A percentile compares a stretch with the other conserved stretches of the same genome.
phyloP scores from a whole-genome alignment of 2,888 invertebrate species.

The Eristalinus sepulchralis region DNA sequence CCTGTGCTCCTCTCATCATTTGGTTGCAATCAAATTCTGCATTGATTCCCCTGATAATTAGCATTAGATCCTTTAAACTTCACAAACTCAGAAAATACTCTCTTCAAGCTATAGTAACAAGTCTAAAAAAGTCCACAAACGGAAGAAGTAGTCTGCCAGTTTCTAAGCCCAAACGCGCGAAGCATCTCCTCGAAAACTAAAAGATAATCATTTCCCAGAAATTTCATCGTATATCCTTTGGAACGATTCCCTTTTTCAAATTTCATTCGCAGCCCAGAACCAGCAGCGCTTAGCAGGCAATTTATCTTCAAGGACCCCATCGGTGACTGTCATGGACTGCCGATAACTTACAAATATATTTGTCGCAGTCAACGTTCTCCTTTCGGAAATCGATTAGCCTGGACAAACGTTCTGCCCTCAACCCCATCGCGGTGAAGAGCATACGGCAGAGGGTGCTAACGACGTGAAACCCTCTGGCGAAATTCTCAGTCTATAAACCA shows the following conservation, averaged over 20 bases:
- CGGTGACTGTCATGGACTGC: not conserved
- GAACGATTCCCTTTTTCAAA: not conserved
- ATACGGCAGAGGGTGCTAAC: not conserved
- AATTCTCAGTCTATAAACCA: not conserved
- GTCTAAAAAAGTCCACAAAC: too few species aligned
- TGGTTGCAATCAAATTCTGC: too few species aligned
- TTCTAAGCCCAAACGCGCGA: too few species aligned
- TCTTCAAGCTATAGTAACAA: too few species aligned
- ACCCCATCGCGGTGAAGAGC: not conserved
- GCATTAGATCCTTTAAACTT: too few species aligned
- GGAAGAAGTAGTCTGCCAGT: too few species aligned
- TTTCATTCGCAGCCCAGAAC: not conserved
- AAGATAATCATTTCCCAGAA: too few species aligned
- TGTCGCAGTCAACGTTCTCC: constrained; percentile 22
- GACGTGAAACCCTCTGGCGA: constrained; percentile 9
- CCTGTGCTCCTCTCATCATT: too few species aligned
- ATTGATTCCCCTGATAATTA: too few species aligned
- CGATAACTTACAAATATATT: constrained; percentile 26
- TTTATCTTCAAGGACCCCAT: constrained; percentile 2
- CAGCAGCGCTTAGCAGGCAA: not conserved
- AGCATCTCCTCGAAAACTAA: too few species aligned
- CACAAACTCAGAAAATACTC: too few species aligned
- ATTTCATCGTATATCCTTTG: too few species aligned
- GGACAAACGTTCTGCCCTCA: not conserved
- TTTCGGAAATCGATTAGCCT: not conserved